Conservation (phyloP, 2,113 vertebrate species). For the Corythornis vintsioides region DNA sequence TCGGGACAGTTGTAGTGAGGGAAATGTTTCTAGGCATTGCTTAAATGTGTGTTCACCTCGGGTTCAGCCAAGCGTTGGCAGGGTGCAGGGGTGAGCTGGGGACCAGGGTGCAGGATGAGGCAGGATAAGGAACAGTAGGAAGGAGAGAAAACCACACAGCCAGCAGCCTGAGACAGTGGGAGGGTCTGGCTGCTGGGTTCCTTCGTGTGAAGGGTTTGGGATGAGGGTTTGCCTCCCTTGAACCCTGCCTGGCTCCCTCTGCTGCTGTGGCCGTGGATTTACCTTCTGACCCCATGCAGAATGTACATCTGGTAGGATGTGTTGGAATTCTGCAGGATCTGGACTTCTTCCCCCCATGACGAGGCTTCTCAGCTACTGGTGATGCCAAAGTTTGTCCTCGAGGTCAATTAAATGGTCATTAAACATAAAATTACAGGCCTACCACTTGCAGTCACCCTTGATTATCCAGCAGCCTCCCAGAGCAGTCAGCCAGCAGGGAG, state of each 20-base stretch:
- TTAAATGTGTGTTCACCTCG: not conserved
- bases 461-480: not conserved
- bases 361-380: not conserved
- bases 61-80: not conserved
- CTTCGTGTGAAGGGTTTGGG: not conserved
- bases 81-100: not conserved
- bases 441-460: rapidly evolving
- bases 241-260: not conserved
- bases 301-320: not conserved
- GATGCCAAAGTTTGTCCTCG: not conserved
- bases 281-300: rapidly evolving
- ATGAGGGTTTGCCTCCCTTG: not conserved
- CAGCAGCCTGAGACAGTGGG: not conserved
- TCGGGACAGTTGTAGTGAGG: not conserved
- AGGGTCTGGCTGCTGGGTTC: not conserved
- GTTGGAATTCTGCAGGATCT: not conserved
- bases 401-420: not conserved
- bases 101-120: not conserved
- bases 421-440: not conserved
- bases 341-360: not conserved
- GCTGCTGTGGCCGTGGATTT: not conserved
- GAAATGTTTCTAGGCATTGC: not conserved
- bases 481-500: rapidly evolving
- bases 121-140: not conserved
- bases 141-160: slow-evolving; percentile 11